phyloP scores from a whole-genome alignment of 2,888 invertebrate genomes.

The Oscheius sp. region DNA sequence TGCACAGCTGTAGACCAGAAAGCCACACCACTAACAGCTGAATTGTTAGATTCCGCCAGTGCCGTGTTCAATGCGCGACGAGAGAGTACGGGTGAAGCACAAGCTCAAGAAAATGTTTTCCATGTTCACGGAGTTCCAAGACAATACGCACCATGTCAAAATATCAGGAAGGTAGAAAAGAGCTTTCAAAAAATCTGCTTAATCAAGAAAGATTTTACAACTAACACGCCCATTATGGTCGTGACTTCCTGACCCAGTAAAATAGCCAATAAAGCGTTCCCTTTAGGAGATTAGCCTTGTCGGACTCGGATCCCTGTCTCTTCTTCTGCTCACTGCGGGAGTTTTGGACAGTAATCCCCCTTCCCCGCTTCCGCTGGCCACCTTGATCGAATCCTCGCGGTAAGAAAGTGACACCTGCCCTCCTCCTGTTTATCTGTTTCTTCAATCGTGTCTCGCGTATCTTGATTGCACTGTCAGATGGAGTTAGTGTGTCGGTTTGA shows the following conservation, averaged over 20 bases:
- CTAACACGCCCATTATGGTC: neutral
- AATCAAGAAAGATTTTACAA: neutral
- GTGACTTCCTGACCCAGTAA: neutral
- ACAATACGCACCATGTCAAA: too few species aligned
- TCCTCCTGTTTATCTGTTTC: slow-evolving; percentile 5
- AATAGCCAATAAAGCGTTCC: neutral
- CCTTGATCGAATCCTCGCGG: too few species aligned
- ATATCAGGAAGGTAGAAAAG: too few species aligned
- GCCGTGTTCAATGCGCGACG: too few species aligned
- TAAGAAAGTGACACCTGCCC: slow-evolving; percentile 6
- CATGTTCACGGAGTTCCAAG: too few species aligned
- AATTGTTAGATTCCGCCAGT: too few species aligned
- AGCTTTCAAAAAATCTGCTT: too few species aligned
- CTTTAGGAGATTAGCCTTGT: slow-evolving; percentile 16
- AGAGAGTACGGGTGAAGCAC: too few species aligned
- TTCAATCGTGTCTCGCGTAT: slow-evolving; percentile 19
- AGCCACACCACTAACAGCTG: too few species aligned
- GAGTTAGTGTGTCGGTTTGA: neutral
- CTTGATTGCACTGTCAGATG: slow-evolving; percentile 25
- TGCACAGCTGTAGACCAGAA: too few species aligned
- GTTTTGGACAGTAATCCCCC: slow-evolving; percentile 8
- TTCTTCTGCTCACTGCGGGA: slow-evolving; percentile 1
- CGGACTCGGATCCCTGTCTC: neutral
- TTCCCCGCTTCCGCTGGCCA: neutral
- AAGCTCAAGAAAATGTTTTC: too few species aligned